Evolutionary conservation across 2,797 vertebrate species (phyloP).

Genomic region (Enteromius thamalakanensis): DNA sequence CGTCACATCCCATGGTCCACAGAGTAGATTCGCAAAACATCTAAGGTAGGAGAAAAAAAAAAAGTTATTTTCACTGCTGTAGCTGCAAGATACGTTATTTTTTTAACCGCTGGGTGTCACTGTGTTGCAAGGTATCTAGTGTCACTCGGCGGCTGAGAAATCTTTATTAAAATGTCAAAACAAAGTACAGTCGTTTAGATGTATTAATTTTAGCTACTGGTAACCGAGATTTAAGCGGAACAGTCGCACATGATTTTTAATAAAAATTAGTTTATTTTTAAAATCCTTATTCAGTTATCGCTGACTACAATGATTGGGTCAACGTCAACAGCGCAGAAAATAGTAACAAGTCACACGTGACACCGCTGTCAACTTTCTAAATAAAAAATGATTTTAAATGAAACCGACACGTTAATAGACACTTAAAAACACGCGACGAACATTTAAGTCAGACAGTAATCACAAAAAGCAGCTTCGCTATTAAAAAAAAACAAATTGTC

Average conservation of each 20-base stretch:
- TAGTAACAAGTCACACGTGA: neutral
- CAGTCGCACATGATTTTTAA: neutral
- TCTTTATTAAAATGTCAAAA: neutral
- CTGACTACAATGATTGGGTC: neutral
- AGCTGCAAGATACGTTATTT: neutral
- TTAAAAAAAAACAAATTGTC: neutral
- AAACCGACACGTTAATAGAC: neutral
- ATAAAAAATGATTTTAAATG: neutral
- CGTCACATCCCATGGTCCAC: neutral
- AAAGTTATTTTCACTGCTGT: neutral
- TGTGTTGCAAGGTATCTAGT: neutral
- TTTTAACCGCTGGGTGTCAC: neutral
- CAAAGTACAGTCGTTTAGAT: neutral
- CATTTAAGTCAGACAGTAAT: neutral
- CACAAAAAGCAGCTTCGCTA: neutral
- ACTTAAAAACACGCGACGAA: neutral
- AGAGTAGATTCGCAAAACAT: constrained; percentile 56
- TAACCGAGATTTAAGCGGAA: neutral
- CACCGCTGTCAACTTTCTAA: neutral
- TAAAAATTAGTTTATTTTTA: neutral
- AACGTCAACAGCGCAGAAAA: neutral
- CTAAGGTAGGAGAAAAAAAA: neutral
- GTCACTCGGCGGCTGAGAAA: neutral
- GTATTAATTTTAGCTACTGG: neutral
- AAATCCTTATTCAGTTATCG: neutral